Evolutionary conservation across 2,113 vertebrate species (phyloP).

Genomic region (Rallus limicola): DNA sequence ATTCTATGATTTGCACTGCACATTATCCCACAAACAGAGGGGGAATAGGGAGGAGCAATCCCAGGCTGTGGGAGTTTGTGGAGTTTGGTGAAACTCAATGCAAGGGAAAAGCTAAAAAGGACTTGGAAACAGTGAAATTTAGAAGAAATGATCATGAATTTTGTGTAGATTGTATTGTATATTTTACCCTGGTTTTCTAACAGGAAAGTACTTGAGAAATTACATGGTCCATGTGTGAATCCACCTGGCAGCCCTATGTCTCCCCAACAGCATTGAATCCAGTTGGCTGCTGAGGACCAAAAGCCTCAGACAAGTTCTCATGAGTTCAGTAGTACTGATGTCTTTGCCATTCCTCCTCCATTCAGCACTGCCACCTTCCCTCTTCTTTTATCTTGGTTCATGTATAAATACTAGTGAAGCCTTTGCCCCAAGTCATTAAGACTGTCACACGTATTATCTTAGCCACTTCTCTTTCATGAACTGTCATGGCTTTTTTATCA

Average conservation of each 20-base stretch:
- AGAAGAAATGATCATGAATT: neutral
- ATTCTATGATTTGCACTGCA: neutral
- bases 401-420: neutral
- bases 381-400: neutral
- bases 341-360: neutral
- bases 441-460: neutral
- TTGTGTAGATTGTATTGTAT: neutral
- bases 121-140: neutral
- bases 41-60: neutral
- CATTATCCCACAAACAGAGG: neutral
- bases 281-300: neutral
- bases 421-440: neutral
- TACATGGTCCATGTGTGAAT: rapidly evolving
- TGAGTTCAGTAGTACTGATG: neutral
- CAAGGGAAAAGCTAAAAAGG: neutral
- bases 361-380: neutral
- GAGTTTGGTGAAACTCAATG: neutral
- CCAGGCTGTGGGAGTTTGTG: no score
- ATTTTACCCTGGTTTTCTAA: neutral
- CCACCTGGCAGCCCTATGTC: neutral
- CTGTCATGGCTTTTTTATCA: neutral
- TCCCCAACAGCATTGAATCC: neutral
- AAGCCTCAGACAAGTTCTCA: neutral
- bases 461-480: neutral
- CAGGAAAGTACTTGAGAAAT: neutral